Evolutionary conservation across 2,113 vertebrate genomes (phyloP).

Genomic region (Abramis brama): DNA sequence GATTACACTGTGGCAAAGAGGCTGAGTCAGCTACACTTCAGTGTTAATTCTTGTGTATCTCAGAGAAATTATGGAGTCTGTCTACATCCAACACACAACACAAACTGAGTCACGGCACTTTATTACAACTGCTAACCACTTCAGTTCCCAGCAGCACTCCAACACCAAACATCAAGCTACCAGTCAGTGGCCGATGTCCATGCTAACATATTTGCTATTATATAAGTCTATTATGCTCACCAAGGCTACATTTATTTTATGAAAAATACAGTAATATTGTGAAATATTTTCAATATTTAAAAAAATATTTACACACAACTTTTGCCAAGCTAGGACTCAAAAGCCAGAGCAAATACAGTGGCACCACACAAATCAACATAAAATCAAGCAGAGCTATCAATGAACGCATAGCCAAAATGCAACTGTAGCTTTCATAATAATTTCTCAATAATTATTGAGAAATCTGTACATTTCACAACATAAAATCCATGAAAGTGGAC

Average conservation of each 20-base stretch:
- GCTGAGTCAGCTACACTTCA: constrained; percentile 25
- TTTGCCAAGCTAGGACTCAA: too few relatives aligned
- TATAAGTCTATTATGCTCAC: not conserved
- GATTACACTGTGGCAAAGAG: constrained; percentile 17
- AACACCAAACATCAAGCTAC: constrained; percentile 13
- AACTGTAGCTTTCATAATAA: not conserved
- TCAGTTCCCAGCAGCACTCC: not conserved
- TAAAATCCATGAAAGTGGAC: constrained; percentile 30
- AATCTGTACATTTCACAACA: constrained; percentile 12
- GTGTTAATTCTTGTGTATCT: not conserved
- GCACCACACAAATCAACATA: not conserved
- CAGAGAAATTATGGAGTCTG: not conserved
- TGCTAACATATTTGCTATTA: not conserved
- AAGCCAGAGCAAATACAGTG: too few relatives aligned
- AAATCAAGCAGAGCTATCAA: not conserved
- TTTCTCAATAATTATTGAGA: not conserved
- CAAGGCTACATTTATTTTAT: not conserved
- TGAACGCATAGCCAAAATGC: not conserved
- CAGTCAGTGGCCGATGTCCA: not conserved
- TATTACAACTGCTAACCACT: not conserved
- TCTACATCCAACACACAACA: not conserved
- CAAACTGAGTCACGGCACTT: not conserved
- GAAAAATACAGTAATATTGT: not conserved
- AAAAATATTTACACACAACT: too few relatives aligned
- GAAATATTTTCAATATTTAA: not conserved